Conservation (phyloP, 2,113 vertebrate genomes). For the Megalops atlanticus region DNA sequence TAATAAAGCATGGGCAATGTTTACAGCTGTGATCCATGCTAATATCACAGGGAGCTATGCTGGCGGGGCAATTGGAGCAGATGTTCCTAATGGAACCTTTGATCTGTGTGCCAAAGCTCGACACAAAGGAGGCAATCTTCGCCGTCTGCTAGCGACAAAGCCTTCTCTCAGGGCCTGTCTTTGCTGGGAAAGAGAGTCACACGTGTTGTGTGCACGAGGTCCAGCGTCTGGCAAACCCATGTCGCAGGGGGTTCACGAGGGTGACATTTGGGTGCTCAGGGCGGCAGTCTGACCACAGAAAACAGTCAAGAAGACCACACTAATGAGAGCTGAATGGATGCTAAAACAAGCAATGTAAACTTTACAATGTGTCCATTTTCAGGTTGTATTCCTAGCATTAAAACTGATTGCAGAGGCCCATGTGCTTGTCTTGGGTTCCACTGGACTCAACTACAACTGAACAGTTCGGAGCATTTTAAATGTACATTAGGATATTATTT, state of each 20-base stretch:
- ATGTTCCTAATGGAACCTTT: constrained; percentile 8
- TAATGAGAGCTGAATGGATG: too few species aligned
- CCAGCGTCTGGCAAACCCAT: too few species aligned
- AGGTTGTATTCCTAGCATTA: neutral
- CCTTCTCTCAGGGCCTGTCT: neutral
- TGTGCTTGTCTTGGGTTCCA: too few species aligned
- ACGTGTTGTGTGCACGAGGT: neutral
- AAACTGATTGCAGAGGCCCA: neutral
- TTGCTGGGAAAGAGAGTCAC: neutral
- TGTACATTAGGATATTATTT: neutral
- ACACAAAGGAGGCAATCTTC: constrained; percentile 1
- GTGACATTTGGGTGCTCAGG: too few species aligned
- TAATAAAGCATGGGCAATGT: neutral
- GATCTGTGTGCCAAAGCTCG: constrained; percentile 3
- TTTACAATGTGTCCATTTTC: neutral
- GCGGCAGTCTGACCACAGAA: too few species aligned
- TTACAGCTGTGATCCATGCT: neutral
- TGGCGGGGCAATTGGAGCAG: neutral
- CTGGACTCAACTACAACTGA: neutral
- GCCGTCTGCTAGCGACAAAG: neutral
- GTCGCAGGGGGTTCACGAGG: too few species aligned
- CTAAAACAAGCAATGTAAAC: neutral
- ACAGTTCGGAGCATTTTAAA: neutral
- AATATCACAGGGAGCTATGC: constrained; percentile 4
- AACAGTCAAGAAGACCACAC: too few species aligned